Evolutionary conservation across 2,888 invertebrate genomes (phyloP).

Genomic region (Ophion ellenae): DNA sequence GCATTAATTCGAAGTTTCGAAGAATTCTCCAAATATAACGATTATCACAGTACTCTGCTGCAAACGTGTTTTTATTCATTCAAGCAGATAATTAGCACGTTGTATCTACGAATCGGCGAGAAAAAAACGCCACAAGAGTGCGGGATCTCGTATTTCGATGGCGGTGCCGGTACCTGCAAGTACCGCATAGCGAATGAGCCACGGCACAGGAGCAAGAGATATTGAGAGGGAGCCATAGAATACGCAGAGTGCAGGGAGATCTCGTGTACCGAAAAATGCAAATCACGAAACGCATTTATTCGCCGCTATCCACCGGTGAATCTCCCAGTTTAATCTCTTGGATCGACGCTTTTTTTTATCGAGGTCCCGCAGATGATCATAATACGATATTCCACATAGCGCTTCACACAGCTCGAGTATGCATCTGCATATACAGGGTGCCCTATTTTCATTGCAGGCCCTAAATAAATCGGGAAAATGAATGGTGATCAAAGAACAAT

Average conservation of each 20-base stretch:
- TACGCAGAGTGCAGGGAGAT: slow-evolving; percentile 34
- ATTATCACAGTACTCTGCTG: slow-evolving; percentile 27
- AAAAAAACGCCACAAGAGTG: slow-evolving; percentile 34
- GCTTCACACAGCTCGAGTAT: slow-evolving; percentile 3
- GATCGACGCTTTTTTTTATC: slow-evolving; percentile 63
- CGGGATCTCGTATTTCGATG: slow-evolving; percentile 13
- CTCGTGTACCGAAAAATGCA: slow-evolving; percentile 69
- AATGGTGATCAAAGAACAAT: background rate
- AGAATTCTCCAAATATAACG: background rate
- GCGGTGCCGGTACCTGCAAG: slow-evolving; percentile 31
- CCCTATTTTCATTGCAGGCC: too few relatives aligned
- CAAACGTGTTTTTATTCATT: slow-evolving; percentile 61
- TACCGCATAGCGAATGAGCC: slow-evolving; percentile 41
- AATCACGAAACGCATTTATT: slow-evolving; percentile 71
- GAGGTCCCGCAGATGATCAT: slow-evolving; percentile 51
- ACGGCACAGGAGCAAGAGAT: slow-evolving; percentile 33
- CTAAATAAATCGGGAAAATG: too few relatives aligned
- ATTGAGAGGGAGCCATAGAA: slow-evolving; percentile 32
- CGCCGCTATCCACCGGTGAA: slow-evolving; percentile 64
- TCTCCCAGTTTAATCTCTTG: slow-evolving; percentile 66
- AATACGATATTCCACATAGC: slow-evolving; percentile 56
- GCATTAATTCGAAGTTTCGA: too few relatives aligned
- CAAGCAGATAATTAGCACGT: slow-evolving; percentile 59
- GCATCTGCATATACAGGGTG: too few relatives aligned
- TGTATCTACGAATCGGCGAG: slow-evolving; percentile 10